Evolutionary conservation across 2,113 vertebrate species (phyloP).

Genomic region (Pycnonotus jocosus): DNA sequence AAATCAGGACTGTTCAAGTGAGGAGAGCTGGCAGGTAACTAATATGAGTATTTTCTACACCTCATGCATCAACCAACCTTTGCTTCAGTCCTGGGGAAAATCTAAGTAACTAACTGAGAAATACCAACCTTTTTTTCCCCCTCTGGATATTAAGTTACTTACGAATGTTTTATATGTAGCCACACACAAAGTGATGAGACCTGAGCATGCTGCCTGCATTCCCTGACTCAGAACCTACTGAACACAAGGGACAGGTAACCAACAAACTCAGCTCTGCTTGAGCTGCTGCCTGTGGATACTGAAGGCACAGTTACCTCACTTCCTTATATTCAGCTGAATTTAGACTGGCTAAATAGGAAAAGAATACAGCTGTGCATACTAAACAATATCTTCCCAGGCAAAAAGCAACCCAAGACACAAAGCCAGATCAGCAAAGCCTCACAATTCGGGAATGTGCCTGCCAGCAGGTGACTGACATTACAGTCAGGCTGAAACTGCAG

Average conservation of each 20-base stretch:
- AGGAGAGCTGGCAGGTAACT: not conserved
- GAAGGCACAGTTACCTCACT: not conserved
- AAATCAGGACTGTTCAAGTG: not conserved
- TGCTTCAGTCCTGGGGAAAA: not conserved
- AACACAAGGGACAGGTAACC: rapidly evolving
- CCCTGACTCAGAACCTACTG: not conserved
- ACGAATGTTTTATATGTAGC: not conserved
- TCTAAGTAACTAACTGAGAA: not conserved
- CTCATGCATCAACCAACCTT: not conserved
- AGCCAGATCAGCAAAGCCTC: not conserved
- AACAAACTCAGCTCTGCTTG: not conserved
- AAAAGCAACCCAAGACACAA: not conserved
- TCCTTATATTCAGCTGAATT: not conserved
- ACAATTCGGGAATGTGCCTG: not conserved
- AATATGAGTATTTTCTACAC: not conserved
- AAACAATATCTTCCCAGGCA: not conserved
- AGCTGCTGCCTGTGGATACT: not conserved
- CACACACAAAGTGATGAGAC: not conserved
- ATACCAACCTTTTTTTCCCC: not conserved
- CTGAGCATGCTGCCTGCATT: rapidly evolving
- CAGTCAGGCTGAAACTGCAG: not conserved
- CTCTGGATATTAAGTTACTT: not conserved
- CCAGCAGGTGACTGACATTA: not conserved
- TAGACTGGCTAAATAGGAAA: not conserved
- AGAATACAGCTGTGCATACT: not conserved